Conservation (phyloP, 2,888 invertebrate genomes). For the Rutpela maculata region DNA sequence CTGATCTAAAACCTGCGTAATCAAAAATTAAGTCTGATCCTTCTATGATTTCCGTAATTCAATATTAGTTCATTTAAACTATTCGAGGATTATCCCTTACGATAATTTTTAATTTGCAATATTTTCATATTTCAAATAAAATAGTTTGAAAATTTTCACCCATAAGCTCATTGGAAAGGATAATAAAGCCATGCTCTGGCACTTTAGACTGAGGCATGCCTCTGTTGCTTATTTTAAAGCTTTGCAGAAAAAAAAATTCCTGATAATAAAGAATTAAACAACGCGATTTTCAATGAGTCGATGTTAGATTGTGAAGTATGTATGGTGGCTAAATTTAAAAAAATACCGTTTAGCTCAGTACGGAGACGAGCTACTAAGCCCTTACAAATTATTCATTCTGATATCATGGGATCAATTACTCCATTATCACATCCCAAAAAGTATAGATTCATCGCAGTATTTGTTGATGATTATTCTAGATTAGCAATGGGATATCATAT, state of each 20-base stretch:
- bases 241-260: slow-evolving; percentile 17
- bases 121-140: too few species aligned
- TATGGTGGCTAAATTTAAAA: slow-evolving; percentile 8
- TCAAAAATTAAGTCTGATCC: too few species aligned
- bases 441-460: slow-evolving; percentile 10
- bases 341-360: slow-evolving; percentile 12
- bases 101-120: too few species aligned
- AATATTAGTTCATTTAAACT: too few species aligned
- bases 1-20: too few species aligned
- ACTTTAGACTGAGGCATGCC: neutral
- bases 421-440: slow-evolving; percentile 11
- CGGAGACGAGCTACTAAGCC: neutral
- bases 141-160: too few species aligned
- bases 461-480: slow-evolving; percentile 17
- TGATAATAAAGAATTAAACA: slow-evolving; percentile 10
- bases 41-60: too few species aligned
- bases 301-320: slow-evolving; percentile 14
- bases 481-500: slow-evolving; percentile 24
- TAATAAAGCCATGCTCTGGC: slow-evolving; percentile 15
- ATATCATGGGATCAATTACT: slow-evolving; percentile 5
- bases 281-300: slow-evolving; percentile 1
- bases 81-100: too few species aligned
- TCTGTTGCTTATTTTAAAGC: neutral
- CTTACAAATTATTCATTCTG: slow-evolving; percentile 12
- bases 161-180: slow-evolving; percentile 1